Base-by-base conservation (phyloP, 2,113 vertebrate genomes). In the Otis tarda region DNA sequence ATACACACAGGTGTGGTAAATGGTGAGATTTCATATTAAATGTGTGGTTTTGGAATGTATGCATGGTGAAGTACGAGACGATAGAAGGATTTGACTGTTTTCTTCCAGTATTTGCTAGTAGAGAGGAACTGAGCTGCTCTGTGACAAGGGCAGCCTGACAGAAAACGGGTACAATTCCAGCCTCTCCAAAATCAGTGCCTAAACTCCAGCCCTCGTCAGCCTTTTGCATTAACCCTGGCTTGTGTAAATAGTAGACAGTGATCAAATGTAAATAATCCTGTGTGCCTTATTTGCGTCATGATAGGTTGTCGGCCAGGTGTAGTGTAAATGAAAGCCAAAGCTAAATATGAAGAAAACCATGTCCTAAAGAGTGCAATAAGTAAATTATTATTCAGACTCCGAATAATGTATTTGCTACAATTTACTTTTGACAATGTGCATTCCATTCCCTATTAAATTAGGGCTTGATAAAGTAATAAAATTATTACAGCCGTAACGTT, bases 391-490 rank as follows among this genome's bases (percentile, higher is more conserved):
- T 91, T 96, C 94, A 70, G 87, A 84, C 81, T 95, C 89, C 76
- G 69, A 93, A 95, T 91, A 87, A 95, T 91, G 59, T 93, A 90
- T 71, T 93, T 68, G 65, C 71, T 82, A 61, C 87, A 75, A 94
- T 97, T 97, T 97, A 80, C 94, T 97, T 97, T 97, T 97, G 91
- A 89, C 49, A 94, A 25, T 63, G 43, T 83, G 43, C 76, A 79
- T 63, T 96, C 87, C 86, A 85, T 86, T 87, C 88, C 92, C 86
- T 94, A 82, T 87, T 95, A 96, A 97, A 96, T 97, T 92, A 94
- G 83, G 95, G 91, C 93, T 90, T 94, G 93, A 97, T 96, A 90
- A 75, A 75, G 50, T 85, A 79, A 94, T 93, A 67, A 82, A 92
- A 92, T 93, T 80, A 80, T 74, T 83, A 27, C 65, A 52, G 77